Base-by-base conservation (phyloP, 2,888 invertebrate genomes). In the Drosophila suboccidentalis region DNA sequence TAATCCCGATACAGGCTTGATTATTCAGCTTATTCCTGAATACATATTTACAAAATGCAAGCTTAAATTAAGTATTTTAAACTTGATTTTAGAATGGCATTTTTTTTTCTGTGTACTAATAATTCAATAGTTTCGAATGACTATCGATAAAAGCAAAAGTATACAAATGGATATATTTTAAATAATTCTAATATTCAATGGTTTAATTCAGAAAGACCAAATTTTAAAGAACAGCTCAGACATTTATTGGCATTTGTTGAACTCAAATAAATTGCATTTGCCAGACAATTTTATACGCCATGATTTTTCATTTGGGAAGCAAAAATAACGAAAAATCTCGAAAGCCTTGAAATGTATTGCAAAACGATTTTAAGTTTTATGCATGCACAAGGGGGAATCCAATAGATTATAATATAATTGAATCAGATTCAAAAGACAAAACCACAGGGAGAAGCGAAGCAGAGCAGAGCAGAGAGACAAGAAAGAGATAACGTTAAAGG, bases 361-460 rank as follows among this genome's bases (percentile, higher is more conserved):
- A 44, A 62, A 75, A 54, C 63, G 51, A 50, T 64, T 73, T 55
- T 6, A 61, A 60, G 62, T 53, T 57, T 50, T 64, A 50, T 72
- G 63, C 67, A 55, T 62, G 57, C 67, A 19, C 67, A 22, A 47
- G 63, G 68, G 62, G 50, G 75, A 84, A 85, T 80, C 78, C 66
- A 75, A 78, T 82, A 80, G 75, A 82, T 85, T 84, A 87, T 58
- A 78, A 75, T 49, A 67, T 85, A 84, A 84, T 84, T 84, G 88
- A 87, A 85, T 84, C 68, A 72, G 49, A 66, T 54, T 55, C 69
- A 53, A 53, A 55, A 49, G 54, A 62, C 38, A 62, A 61, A 55
- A 39, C 49, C 55, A 26, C 43, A 59, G 22, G n/a, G 10, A 22
- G 17, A 22, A 38, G 29, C 29, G 36, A 51, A 5, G 15, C 9